Conservation (phyloP, 2,888 invertebrate genomes). For the Enchytraeus crypticus region DNA sequence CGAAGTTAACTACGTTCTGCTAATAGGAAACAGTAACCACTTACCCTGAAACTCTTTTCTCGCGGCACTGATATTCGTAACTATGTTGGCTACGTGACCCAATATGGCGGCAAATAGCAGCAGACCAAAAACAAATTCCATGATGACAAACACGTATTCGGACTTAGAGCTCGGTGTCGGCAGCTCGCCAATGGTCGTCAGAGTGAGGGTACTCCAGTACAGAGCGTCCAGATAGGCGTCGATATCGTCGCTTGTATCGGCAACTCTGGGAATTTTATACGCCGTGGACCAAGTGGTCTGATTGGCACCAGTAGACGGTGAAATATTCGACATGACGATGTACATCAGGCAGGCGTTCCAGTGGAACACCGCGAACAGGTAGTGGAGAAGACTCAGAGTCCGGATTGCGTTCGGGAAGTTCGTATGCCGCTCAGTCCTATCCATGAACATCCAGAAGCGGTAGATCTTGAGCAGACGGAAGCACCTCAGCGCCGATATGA, state of each 20-base stretch:
- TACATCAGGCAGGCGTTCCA: conserved; percentile 99
- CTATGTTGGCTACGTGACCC: conserved; percentile 95
- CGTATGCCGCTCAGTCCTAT: conserved; percentile 93
- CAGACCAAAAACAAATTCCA: conserved; percentile 85
- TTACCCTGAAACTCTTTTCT: conserved; percentile 97
- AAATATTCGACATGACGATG: too few species aligned
- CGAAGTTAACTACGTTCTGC: too few species aligned
- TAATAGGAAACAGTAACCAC: too few species aligned
- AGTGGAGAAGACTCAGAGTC: conserved; percentile 58
- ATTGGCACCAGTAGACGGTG: too few species aligned
- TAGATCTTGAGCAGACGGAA: conserved; percentile 78
- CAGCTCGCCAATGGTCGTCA: conserved; percentile 88
- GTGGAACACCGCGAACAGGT: conserved; percentile 94
- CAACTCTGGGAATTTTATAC: too few species aligned
- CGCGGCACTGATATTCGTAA: conserved; percentile 91
- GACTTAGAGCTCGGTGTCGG: conserved; percentile 84
- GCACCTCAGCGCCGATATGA: conserved; percentile 84
- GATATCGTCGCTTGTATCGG: conserved; percentile 33
- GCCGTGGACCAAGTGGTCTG: too few species aligned
- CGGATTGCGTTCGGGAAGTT: conserved; percentile 88
- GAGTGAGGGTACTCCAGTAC: conserved; percentile 92
- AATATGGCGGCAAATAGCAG: conserved; percentile 90
- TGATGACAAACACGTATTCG: conserved; percentile 89
- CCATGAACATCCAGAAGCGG: conserved; percentile 96
- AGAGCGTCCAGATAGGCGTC: conserved; percentile 93